Conservation (phyloP, 2,888 invertebrate genomes). For the Trachelus troglodyta region DNA sequence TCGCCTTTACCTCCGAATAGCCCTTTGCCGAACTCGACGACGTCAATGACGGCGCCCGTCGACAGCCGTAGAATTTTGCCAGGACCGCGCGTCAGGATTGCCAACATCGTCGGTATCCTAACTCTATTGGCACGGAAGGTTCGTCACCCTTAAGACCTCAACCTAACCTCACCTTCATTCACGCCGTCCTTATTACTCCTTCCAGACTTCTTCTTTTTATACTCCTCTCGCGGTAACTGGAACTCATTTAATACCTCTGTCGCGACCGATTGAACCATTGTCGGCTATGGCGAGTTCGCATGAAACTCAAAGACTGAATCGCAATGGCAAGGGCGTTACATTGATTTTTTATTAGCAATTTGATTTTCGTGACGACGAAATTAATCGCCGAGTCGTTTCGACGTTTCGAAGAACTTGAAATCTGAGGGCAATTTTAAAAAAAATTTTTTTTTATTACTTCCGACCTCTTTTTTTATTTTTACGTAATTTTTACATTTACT, state of each 20-base stretch:
- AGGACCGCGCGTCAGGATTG: background rate
- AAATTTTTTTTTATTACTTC: too few species aligned
- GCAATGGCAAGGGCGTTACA: background rate
- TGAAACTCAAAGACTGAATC: constrained; percentile 19
- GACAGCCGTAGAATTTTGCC: background rate
- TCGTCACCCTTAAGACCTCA: constrained; percentile 6
- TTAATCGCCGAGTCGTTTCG: too few species aligned
- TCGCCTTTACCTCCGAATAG: constrained; percentile 28
- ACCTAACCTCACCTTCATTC: constrained; percentile 25
- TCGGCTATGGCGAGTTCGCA: constrained; percentile 24
- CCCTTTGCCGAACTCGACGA: background rate
- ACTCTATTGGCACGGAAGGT: background rate
- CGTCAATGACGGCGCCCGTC: background rate
- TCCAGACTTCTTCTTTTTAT: constrained; percentile 27
- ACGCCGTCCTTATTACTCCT: background rate
- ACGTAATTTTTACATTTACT: too few species aligned
- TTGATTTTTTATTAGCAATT: too few species aligned
- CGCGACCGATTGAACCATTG: constrained; percentile 23
- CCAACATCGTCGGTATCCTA: background rate
- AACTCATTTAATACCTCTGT: constrained; percentile 22
- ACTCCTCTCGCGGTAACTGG: constrained; percentile 34
- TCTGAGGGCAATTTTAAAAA: too few species aligned
- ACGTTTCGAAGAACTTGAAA: too few species aligned
- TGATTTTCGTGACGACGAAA: too few species aligned
- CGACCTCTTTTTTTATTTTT: too few species aligned